Evolutionary conservation across 2,797 vertebrate genomes (phyloP).

Genomic region (Sparus aurata): DNA sequence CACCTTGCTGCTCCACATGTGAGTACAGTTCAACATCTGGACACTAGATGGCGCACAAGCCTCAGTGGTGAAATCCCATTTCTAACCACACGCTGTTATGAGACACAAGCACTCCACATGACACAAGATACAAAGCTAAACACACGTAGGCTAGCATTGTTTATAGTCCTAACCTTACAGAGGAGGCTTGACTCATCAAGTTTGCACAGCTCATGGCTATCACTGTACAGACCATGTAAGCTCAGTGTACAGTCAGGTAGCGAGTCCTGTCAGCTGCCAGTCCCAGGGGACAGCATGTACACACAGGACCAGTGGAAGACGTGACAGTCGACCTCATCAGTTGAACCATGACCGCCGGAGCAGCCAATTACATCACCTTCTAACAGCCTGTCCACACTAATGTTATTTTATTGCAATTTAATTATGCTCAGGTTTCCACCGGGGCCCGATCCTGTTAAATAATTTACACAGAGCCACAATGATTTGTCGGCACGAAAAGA

Average conservation of each 20-base stretch:
- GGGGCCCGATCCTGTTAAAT: constrained; percentile 84
- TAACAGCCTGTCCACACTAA: constrained; percentile 87
- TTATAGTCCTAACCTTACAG: not conserved
- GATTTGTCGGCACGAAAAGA: too few relatives aligned
- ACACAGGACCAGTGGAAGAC: constrained; percentile 39
- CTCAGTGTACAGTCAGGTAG: constrained; percentile 15
- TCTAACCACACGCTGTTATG: not conserved
- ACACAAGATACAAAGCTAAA: constrained; percentile 11
- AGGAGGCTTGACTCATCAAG: not conserved
- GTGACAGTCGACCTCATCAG: constrained; percentile 71
- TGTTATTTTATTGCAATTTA: constrained; percentile 92
- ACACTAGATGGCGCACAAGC: constrained; percentile 80
- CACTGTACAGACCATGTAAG: constrained; percentile 15
- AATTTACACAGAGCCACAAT: constrained; percentile 84
- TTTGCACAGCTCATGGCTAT: constrained; percentile 9
- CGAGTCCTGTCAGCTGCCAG: constrained; percentile 45
- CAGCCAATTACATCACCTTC: constrained; percentile 85
- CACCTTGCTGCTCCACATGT: constrained; percentile 8
- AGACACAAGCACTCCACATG: constrained; percentile 12
- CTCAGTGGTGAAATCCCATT: constrained; percentile 53
- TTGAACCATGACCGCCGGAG: constrained; percentile 81
- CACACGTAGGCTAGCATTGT: not conserved
- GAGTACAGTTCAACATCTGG: constrained; percentile 28
- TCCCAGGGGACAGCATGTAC: constrained; percentile 28
- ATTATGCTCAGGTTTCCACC: constrained; percentile 90